Conservation (phyloP, 92 coral and sea anemone species). For the Phymanthus crucifer region DNA sequence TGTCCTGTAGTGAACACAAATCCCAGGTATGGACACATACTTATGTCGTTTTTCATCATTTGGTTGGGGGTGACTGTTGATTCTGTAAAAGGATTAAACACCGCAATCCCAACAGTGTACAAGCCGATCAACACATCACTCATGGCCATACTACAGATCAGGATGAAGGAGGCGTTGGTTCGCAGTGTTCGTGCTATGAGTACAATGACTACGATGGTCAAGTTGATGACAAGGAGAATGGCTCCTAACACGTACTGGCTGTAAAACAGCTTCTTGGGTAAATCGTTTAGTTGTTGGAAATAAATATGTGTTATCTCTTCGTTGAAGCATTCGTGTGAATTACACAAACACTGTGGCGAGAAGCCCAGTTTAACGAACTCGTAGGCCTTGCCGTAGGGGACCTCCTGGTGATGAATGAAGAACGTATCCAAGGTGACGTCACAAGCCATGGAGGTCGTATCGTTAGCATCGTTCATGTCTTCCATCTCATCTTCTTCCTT, state of each 20-base stretch:
- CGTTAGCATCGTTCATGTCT: constrained; percentile 25
- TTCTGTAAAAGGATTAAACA: constrained; percentile 46
- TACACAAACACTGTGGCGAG: constrained; percentile 63
- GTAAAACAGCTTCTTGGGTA: constrained; percentile 52
- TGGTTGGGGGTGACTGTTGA: constrained; percentile 39
- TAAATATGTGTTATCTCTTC: constrained; percentile 39
- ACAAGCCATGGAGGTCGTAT: constrained; percentile 18
- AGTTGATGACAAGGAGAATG: constrained; percentile 38
- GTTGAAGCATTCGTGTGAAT: constrained; percentile 30
- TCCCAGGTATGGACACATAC: constrained; percentile 52
- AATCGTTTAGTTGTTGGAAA: constrained; percentile 32
- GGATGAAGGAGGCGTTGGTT: constrained; percentile 48
- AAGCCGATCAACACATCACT: constrained; percentile 58
- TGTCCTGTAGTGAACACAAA: constrained; percentile 65
- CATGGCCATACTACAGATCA: constrained; percentile 58
- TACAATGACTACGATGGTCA: constrained; percentile 46
- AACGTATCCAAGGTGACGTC: constrained; percentile 24
- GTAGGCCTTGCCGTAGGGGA: constrained; percentile 41
- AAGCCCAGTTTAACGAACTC: constrained; percentile 52
- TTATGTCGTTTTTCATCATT: constrained; percentile 39
- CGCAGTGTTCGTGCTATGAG: constrained; percentile 38
- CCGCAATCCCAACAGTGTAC: constrained; percentile 53
- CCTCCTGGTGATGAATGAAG: constrained; percentile 39
- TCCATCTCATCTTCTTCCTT: constrained; percentile 10
- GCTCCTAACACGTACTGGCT: constrained; percentile 53